phyloP scores from a whole-genome alignment of 1,140 invertebrate genomes.

The Megalopta genalis region DNA sequence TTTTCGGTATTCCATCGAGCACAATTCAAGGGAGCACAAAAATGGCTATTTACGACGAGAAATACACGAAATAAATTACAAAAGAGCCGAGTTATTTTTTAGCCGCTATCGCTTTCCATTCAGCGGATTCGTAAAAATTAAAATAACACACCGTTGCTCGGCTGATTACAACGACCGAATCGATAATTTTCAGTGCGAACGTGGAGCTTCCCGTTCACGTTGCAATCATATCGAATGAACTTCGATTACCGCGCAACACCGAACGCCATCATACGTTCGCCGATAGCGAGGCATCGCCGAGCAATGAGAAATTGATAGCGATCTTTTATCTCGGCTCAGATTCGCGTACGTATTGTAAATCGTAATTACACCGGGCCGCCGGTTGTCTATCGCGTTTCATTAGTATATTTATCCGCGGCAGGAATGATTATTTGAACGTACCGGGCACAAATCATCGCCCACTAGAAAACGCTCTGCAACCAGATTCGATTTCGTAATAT shows the following conservation, averaged over 20 bases:
- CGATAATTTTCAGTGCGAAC: not conserved
- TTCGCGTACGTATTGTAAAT: not conserved
- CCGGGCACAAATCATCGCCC: not conserved
- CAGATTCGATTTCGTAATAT: not conserved
- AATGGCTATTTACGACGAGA: no score
- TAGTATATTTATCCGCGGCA: constrained; percentile 14
- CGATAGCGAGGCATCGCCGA: not conserved
- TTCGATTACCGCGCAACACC: not conserved
- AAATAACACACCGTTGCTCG: no score
- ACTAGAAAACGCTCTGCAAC: not conserved
- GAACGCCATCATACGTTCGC: not conserved
- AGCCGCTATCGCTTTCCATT: no score
- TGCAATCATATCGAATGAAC: not conserved
- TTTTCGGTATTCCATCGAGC: no score
- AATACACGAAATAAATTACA: no score
- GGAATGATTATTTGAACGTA: not conserved
- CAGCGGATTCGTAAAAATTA: no score
- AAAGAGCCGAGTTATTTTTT: no score
- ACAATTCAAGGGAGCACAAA: no score
- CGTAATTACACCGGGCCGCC: not conserved
- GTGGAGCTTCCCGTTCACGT: not conserved
- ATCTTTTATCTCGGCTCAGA: not conserved
- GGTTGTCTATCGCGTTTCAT: constrained; percentile 7
- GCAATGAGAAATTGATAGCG: constrained; percentile 29
- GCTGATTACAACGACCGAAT: not conserved